phyloP scores from a whole-genome alignment of 64 coral and sea anemone genomes.

The Platygyra sinensis region DNA sequence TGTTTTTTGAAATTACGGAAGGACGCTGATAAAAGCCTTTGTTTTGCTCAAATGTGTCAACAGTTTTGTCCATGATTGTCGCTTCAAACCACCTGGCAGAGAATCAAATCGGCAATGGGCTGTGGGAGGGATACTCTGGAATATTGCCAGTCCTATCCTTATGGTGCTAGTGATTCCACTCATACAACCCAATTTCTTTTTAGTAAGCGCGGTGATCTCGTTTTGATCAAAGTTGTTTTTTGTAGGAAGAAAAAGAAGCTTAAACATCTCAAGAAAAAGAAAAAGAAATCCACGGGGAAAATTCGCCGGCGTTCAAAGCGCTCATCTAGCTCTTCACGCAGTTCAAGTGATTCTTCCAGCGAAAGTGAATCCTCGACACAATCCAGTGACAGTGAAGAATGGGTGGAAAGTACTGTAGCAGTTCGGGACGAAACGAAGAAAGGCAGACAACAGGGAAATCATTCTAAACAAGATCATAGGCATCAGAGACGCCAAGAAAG shows the following conservation, averaged over 20 bases:
- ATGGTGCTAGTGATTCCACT: no score
- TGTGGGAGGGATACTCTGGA: no score
- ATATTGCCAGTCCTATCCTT: no score
- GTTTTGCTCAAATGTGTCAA: no score
- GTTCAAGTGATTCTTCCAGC: slow-evolving; percentile 11
- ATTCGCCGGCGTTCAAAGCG: not conserved
- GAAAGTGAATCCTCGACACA: slow-evolving; percentile 10
- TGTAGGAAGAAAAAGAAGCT: not conserved
- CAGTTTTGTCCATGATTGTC: no score
- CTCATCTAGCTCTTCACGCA: slow-evolving; percentile 9
- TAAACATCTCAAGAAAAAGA: slow-evolving; percentile 16
- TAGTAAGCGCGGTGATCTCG: not conserved
- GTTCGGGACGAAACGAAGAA: not conserved
- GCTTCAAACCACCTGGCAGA: no score
- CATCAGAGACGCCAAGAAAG: not conserved
- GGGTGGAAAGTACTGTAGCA: slow-evolving; percentile 1
- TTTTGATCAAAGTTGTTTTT: not conserved
- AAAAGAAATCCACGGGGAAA: not conserved
- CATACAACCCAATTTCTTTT: not conserved
- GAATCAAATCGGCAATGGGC: no score
- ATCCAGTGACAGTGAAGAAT: slow-evolving; percentile 22
- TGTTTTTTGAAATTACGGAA: no score
- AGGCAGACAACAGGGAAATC: not conserved
- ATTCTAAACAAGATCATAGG: not conserved
- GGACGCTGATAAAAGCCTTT: no score